A percentile compares a stretch with the other conserved stretches of the same genome.
phyloP scores from a whole-genome alignment of 1,140 invertebrate species.

The Pissodes strobi region DNA sequence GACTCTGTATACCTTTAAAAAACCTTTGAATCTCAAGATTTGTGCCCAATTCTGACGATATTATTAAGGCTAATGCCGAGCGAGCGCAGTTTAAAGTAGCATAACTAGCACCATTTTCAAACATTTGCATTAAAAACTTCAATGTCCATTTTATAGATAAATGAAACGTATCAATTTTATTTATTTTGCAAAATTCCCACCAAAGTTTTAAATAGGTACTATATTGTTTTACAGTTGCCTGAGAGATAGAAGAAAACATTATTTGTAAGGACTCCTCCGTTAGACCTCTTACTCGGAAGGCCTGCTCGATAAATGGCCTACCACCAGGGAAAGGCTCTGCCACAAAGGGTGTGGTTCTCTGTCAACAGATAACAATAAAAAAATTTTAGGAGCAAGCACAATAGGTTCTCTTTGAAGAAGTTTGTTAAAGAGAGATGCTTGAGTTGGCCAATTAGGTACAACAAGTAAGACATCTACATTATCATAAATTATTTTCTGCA shows the following conservation, averaged over 20 bases:
- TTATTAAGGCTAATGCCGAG: no score
- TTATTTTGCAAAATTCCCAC: neutral
- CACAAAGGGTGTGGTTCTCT: slow-evolving; percentile 34
- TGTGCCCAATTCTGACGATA: no score
- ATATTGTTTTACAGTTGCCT: slow-evolving; percentile 3
- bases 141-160: neutral
- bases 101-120: slow-evolving; percentile 3
- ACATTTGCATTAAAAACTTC: slow-evolving; percentile 2
- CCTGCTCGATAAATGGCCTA: slow-evolving; percentile 31
- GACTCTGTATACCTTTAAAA: neutral
- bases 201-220: neutral
- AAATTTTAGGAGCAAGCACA: slow-evolving; percentile 5
- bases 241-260: neutral
- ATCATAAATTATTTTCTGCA: slow-evolving; percentile 43
- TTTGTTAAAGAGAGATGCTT: slow-evolving; percentile 43
- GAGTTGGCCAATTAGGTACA: no score
- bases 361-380: slow-evolving; percentile 10
- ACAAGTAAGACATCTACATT: slow-evolving; percentile 37
- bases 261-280: slow-evolving; percentile 11
- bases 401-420: no score
- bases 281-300: slow-evolving; percentile 5
- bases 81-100: no score
- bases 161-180: neutral
- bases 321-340: no score
- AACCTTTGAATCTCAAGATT: slow-evolving; percentile 2